Evolutionary conservation across 2,113 vertebrate genomes (phyloP).

Genomic region (Xenopus laevis): DNA sequence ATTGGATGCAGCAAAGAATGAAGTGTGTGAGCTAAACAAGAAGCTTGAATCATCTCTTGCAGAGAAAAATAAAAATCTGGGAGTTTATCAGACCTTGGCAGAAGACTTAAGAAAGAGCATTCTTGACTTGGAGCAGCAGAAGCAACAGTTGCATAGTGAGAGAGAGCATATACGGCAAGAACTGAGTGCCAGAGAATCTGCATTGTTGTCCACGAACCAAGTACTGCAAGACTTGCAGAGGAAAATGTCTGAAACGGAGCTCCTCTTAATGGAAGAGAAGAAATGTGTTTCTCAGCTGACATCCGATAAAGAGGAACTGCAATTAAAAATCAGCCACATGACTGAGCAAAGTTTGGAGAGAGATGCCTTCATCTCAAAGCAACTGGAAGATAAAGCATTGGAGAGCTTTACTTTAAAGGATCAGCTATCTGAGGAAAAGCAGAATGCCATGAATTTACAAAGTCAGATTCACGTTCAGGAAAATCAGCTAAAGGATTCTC

Average conservation of each 20-base stretch:
- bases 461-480: conserved; percentile 58
- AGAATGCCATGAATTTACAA: conserved; percentile 54
- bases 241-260: conserved; percentile 55
- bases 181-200: conserved; percentile 50
- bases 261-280: conserved; percentile 52
- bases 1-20: conserved; percentile 55
- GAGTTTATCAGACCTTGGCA: conserved; percentile 56
- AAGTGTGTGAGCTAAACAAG: conserved; percentile 53
- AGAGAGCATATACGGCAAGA: conserved; percentile 62
- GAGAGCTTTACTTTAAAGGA: conserved; percentile 60
- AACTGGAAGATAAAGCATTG: conserved; percentile 65
- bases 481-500: conserved; percentile 57
- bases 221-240: conserved; percentile 58
- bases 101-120: conserved; percentile 54
- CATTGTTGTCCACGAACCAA: conserved; percentile 50
- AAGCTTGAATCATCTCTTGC: conserved; percentile 59
- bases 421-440: conserved; percentile 60
- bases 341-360: conserved; percentile 58
- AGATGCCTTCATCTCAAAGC: conserved; percentile 56
- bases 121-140: conserved; percentile 53
- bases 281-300: conserved; percentile 55
- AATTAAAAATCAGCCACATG: conserved; percentile 54
- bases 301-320: conserved; percentile 64
- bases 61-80: conserved; percentile 56
- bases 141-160: conserved; percentile 59